A percentile compares a stretch with the other conserved stretches of the same genome.
These are phyloP conservation scores for Nematolebias whitei DNA, from an alignment of 2,113 vertebrate species.

Conservation along the genomic window DNA sequence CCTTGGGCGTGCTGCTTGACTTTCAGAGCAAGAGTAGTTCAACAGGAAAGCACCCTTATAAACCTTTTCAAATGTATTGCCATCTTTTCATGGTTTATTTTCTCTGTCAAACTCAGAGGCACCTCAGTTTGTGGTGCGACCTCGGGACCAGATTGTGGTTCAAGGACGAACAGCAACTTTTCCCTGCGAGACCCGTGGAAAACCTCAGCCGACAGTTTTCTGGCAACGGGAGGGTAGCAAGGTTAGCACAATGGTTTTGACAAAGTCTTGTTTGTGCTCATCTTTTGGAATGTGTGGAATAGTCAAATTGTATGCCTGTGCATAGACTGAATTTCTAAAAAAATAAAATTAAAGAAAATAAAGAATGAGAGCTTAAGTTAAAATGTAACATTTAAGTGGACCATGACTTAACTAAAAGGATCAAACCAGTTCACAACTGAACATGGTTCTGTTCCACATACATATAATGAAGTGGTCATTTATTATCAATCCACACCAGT, in stretches of 20 bases:
- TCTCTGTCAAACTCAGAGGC: conserved; percentile 85
- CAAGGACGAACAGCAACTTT: conserved; percentile 94
- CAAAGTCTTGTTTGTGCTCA: no score
- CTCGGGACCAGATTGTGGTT: conserved; percentile 96
- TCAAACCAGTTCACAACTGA: conserved; percentile 79
- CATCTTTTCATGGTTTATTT: conserved; percentile 46
- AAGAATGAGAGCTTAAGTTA: conserved; percentile 10
- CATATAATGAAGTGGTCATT: conserved; percentile 92
- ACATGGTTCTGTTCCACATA: conserved; percentile 81
- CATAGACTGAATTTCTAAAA: background rate
- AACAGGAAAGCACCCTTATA: background rate
- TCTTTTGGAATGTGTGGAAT: background rate
- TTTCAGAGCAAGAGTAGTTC: background rate
- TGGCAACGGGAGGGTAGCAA: conserved; percentile 98
- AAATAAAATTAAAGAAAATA: background rate
- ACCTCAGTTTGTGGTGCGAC: conserved; percentile 97
- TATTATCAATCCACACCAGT: conserved; percentile 85
- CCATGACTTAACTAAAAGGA: conserved; percentile 38
- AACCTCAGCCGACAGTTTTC: conserved; percentile 97
- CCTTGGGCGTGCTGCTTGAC: conserved; percentile 31
- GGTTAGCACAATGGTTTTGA: conserved; percentile 77
- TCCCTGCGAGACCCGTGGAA: conserved; percentile 97
- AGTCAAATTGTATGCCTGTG: no score
- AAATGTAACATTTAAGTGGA: conserved; percentile 23
- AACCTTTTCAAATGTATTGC: conserved; percentile 20